Conservation (phyloP, 2,797 vertebrate species). For the Mionectes olivaceus region DNA sequence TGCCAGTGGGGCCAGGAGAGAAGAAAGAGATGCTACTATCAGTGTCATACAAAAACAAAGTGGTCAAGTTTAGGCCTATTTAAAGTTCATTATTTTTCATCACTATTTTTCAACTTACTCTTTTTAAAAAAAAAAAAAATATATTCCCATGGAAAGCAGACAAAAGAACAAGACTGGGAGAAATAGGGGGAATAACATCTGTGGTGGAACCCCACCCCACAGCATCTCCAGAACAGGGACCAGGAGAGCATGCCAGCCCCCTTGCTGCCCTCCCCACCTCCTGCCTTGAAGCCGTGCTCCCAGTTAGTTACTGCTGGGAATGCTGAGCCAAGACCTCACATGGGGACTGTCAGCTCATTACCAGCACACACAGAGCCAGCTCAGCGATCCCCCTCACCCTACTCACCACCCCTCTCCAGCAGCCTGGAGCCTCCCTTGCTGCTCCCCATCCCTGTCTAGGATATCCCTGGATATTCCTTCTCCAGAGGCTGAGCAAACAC, state of each 20-base stretch:
- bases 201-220: background rate
- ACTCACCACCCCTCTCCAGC: background rate
- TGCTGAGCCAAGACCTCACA: background rate
- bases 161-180: background rate
- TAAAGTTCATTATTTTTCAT: background rate
- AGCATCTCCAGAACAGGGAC: background rate
- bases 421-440: background rate
- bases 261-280: background rate
- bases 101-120: background rate
- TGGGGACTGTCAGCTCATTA: background rate
- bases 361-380: background rate
- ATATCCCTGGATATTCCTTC: background rate
- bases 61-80: background rate
- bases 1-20: background rate
- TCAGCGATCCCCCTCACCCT: background rate
- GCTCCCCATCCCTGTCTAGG: background rate
- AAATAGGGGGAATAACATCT: background rate
- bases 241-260: background rate
- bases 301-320: background rate
- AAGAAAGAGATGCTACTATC: constrained; percentile 35
- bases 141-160: background rate
- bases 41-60: background rate
- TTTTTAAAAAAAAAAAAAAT: background rate
- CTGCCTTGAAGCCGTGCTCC: background rate
- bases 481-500: background rate